phyloP scores from a whole-genome alignment of 2,888 invertebrate species.

The Xestoiulus laeticollis region DNA sequence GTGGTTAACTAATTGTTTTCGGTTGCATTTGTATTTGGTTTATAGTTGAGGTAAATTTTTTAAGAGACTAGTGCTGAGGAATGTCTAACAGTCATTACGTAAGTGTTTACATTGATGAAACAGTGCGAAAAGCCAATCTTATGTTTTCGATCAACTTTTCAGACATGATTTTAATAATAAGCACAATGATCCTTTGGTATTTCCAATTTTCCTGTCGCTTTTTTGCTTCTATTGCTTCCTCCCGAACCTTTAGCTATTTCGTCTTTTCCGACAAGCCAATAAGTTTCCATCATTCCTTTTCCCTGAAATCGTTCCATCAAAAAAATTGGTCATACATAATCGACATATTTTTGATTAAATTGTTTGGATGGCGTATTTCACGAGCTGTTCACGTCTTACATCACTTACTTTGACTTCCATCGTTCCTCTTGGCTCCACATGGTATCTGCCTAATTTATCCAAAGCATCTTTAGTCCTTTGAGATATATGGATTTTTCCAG shows the following conservation, averaged over 20 bases:
- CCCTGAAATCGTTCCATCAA: conserved; percentile 21
- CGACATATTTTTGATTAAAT: conserved; percentile 31
- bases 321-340: not conserved
- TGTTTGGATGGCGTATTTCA: not conserved
- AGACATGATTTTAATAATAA: not conserved
- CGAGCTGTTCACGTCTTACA: not conserved
- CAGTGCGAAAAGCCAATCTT: not conserved
- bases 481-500: conserved; percentile 54
- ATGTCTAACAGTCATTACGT: too few species aligned
- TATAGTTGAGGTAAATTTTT: too few species aligned
- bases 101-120: too few species aligned
- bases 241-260: not conserved
- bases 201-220: not conserved
- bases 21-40: too few species aligned
- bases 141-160: not conserved
- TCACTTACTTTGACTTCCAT: conserved; percentile 51
- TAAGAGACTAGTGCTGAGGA: too few species aligned
- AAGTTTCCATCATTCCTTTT: conserved; percentile 52
- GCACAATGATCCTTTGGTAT: not conserved
- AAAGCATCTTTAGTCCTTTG: conserved; percentile 49
- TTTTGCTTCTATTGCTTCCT: not conserved
- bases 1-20: too few species aligned
- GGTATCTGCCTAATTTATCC: conserved; percentile 48
- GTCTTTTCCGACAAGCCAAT: conserved; percentile 46
- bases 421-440: conserved; percentile 47